These are phyloP conservation scores for Illadopsis cleaveri DNA, from an alignment of 2,113 vertebrate genomes.

Conservation along the genomic window DNA sequence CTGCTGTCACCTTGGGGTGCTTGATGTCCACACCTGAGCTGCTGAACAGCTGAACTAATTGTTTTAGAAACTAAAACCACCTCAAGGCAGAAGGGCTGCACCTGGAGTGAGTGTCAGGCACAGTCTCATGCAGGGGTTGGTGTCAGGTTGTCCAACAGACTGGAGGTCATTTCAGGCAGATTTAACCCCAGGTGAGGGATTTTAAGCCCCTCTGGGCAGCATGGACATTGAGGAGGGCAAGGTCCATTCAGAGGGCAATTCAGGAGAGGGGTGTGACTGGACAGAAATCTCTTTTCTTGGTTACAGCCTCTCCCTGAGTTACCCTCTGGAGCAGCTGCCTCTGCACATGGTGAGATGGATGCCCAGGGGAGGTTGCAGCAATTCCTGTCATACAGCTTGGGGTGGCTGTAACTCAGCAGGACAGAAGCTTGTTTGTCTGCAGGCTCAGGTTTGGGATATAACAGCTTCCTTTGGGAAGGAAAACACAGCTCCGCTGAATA, in stretches of 20 bases:
- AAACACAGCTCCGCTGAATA: conserved; percentile 21
- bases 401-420: conserved; percentile 15
- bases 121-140: rapidly evolving
- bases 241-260: rapidly evolving
- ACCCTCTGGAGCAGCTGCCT: neutral
- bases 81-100: neutral
- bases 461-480: conserved; percentile 8
- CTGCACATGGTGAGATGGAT: rapidly evolving
- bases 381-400: neutral
- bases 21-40: neutral
- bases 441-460: neutral
- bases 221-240: neutral
- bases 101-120: neutral
- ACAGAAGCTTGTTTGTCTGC: neutral
- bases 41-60: neutral
- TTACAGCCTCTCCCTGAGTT: neutral
- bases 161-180: neutral
- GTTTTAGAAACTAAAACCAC: neutral
- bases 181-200: neutral
- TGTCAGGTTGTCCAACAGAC: neutral
- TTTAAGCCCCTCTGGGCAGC: neutral
- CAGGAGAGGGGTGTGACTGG: neutral
- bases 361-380: neutral
- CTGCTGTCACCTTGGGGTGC: neutral
- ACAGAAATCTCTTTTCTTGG: neutral